A percentile compares a stretch with the other conserved stretches of the same genome.
Conservation (phyloP, 2,888 invertebrate species). For the Euplagia quadripunctaria region DNA sequence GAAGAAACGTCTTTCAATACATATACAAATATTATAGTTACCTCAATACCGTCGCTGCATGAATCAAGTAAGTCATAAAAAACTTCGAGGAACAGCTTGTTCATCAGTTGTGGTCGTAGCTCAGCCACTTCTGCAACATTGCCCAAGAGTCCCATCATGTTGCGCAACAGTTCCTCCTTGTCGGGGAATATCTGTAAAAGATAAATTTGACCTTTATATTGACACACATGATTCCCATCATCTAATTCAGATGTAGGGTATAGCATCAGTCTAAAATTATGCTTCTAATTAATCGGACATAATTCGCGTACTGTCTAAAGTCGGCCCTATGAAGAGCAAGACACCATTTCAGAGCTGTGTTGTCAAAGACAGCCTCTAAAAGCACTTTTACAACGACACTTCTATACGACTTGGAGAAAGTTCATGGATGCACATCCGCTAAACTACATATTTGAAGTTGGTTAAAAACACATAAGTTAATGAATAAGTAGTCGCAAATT, state of each 20-base stretch:
- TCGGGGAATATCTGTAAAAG: constrained; percentile 92
- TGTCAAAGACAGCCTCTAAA: too few species aligned
- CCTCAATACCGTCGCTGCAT: constrained; percentile 97
- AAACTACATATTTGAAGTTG: too few species aligned
- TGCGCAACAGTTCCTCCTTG: constrained; percentile 95
- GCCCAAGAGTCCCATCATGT: constrained; percentile 99
- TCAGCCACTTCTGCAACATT: constrained; percentile 98
- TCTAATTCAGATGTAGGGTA: too few species aligned
- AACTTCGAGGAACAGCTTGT: constrained; percentile 93
- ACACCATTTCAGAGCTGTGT: too few species aligned
- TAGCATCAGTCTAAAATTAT: neutral
- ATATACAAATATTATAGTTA: neutral
- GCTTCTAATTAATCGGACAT: neutral
- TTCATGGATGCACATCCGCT: too few species aligned
- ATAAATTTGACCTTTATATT: neutral
- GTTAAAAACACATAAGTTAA: too few species aligned
- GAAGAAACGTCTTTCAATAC: too few species aligned
- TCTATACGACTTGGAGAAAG: too few species aligned
- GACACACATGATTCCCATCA: neutral
- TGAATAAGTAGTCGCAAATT: too few species aligned
- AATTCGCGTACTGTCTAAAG: too few species aligned
- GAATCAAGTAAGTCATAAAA: constrained; percentile 95
- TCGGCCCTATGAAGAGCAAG: too few species aligned
- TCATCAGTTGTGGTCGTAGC: constrained; percentile 94
- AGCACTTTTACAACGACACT: too few species aligned